Conservation (phyloP, 1,140 invertebrate genomes). For the Trachymyrmex cornetzi region DNA sequence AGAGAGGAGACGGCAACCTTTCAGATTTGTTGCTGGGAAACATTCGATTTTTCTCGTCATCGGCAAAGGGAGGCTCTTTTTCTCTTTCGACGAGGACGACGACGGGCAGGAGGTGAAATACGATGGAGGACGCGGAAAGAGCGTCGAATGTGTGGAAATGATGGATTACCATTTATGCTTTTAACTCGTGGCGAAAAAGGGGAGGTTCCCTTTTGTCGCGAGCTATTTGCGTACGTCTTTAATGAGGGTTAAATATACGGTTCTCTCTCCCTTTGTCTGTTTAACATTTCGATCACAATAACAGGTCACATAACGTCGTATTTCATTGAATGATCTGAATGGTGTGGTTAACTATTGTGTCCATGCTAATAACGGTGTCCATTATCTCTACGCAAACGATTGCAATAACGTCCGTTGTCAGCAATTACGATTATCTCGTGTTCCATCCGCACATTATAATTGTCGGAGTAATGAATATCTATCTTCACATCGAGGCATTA, state of each 20-base stretch:
- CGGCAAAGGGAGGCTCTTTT: constrained; percentile 8
- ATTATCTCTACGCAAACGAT: constrained; percentile 41
- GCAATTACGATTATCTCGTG: constrained; percentile 42
- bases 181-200: constrained; percentile 10
- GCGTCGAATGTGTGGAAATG: constrained; percentile 48
- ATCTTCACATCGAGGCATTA: constrained; percentile 36
- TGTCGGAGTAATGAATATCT: constrained; percentile 33
- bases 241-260: not conserved
- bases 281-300: not conserved
- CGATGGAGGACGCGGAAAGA: not conserved
- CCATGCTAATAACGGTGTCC: constrained; percentile 24
- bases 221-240: not conserved
- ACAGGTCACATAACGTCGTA: not conserved
- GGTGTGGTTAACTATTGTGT: constrained; percentile 4
- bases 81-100: not conserved
- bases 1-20: constrained; percentile 2
- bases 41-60: constrained; percentile 53
- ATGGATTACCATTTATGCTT: constrained; percentile 46
- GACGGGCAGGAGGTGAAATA: constrained; percentile 8
- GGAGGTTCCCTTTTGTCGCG: not conserved
- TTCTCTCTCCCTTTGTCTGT: not conserved
- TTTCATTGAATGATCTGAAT: not conserved
- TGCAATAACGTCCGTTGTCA: constrained; percentile 22
- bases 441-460: constrained; percentile 18
- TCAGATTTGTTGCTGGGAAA: constrained; percentile 47